Evolutionary conservation across 2,888 invertebrate species (phyloP).

Genomic region (Synergus gifuensis): DNA sequence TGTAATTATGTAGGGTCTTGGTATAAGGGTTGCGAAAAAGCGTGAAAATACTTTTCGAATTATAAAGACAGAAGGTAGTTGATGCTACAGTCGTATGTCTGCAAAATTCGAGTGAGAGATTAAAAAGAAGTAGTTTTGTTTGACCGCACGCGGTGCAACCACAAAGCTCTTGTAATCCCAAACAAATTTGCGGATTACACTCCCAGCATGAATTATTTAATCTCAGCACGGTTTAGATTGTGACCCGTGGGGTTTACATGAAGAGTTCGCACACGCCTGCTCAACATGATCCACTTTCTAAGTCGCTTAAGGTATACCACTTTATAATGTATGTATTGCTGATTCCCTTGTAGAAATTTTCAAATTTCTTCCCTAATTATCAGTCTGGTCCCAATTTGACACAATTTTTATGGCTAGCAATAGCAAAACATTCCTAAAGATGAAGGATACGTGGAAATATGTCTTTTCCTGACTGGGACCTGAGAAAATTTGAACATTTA

Average conservation of each 20-base stretch:
- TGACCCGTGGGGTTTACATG: slow-evolving; percentile 62
- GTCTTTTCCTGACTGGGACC: no score
- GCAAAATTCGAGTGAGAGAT: slow-evolving; percentile 54
- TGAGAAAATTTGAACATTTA: neutral
- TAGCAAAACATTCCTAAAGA: no score
- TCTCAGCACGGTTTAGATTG: slow-evolving; percentile 71
- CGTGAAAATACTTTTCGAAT: neutral
- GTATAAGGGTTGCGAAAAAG: neutral
- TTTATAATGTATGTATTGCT: neutral
- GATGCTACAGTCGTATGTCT: slow-evolving; percentile 30
- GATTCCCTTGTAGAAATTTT: neutral
- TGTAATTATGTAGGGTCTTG: neutral
- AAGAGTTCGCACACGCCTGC: slow-evolving; percentile 35
- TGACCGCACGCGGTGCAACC: slow-evolving; percentile 70
- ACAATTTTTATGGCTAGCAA: no score
- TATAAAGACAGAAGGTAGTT: neutral
- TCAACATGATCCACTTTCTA: slow-evolving; percentile 36
- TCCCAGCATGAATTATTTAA: slow-evolving; percentile 75
- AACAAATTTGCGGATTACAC: slow-evolving; percentile 76
- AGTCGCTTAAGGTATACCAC: neutral
- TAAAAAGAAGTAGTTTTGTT: slow-evolving; percentile 62
- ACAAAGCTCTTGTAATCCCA: slow-evolving; percentile 70
- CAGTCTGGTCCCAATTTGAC: no score
- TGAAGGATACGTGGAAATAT: no score
- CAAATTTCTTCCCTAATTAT: no score